Percentiles rank a stretch among this genome's conserved stretches.
Conservation (phyloP, 2,797 vertebrate species). For the Sebastiscus albofasciatus region DNA sequence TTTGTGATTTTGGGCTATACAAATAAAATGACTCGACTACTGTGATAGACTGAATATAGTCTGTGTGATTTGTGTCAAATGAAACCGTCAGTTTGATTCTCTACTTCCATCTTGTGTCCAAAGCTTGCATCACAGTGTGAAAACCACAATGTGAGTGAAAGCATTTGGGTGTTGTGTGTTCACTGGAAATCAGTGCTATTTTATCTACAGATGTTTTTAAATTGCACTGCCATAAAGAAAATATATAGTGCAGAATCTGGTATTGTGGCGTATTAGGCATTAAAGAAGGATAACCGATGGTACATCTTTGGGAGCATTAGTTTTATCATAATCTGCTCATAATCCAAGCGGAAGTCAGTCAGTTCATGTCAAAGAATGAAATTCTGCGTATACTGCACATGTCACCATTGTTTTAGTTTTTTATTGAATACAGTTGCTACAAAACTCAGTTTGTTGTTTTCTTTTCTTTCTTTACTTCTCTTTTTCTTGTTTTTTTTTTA, state of each 20-base stretch:
- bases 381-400: neutral
- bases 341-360: neutral
- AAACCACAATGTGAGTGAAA: neutral
- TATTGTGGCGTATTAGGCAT: neutral
- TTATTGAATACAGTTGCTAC: conserved; percentile 64
- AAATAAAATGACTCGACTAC: neutral
- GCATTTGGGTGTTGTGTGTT: neutral
- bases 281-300: neutral
- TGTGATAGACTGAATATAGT: neutral
- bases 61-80: neutral
- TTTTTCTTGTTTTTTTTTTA: conserved; percentile 50
- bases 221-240: neutral
- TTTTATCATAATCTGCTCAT: neutral
- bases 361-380: neutral
- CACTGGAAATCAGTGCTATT: neutral
- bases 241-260: neutral
- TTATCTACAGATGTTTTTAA: neutral
- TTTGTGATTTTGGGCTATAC: too few relatives aligned
- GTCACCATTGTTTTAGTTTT: conserved; percentile 11
- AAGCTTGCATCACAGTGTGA: neutral
- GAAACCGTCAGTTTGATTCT: neutral
- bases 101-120: conserved; percentile 2
- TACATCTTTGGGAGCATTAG: neutral
- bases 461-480: conserved; percentile 24
- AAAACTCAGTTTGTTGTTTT: conserved; percentile 47